Evolutionary conservation across 2,797 vertebrate genomes (phyloP).

Genomic region (Huso huso): DNA sequence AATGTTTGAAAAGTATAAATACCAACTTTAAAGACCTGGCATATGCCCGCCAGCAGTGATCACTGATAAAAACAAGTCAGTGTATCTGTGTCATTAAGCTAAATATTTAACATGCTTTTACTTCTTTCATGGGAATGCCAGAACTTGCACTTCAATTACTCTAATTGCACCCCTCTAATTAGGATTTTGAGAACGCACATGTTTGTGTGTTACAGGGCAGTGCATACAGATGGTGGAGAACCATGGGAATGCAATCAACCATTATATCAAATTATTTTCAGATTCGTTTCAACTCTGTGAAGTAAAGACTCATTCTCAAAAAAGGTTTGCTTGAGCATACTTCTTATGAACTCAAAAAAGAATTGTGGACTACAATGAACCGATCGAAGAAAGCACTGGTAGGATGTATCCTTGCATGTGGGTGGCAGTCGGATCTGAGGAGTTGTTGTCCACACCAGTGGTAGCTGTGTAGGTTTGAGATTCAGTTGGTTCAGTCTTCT

Average conservation of each 20-base stretch:
- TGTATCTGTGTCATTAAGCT: neutral
- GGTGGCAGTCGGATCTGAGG: no score
- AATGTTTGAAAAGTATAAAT: slow-evolving; percentile 3
- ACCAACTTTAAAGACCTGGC: neutral
- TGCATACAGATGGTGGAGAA: neutral
- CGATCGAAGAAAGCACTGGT: no score
- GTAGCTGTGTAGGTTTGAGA: no score
- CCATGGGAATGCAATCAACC: neutral
- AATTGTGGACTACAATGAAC: no score
- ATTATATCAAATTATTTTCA: neutral
- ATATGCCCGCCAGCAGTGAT: slow-evolving; percentile 4
- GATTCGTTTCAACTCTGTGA: neutral
- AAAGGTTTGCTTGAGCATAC: no score
- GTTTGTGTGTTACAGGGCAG: neutral
- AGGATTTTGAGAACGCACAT: neutral
- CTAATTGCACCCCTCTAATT: slow-evolving; percentile 1
- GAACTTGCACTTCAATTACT: slow-evolving; percentile 6
- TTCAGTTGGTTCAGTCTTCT: no score
- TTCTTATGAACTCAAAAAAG: no score
- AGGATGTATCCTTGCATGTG: no score
- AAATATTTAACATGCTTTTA: slow-evolving; percentile 15
- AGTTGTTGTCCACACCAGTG: no score
- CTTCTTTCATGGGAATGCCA: slow-evolving; percentile 8
- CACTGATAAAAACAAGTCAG: slow-evolving; percentile 4
- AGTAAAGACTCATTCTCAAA: neutral